Percentiles rank a stretch among this genome's conserved stretches.
These are phyloP conservation scores for Timandra comae DNA, from an alignment of 2,888 invertebrate genomes.

Conservation along the genomic window DNA sequence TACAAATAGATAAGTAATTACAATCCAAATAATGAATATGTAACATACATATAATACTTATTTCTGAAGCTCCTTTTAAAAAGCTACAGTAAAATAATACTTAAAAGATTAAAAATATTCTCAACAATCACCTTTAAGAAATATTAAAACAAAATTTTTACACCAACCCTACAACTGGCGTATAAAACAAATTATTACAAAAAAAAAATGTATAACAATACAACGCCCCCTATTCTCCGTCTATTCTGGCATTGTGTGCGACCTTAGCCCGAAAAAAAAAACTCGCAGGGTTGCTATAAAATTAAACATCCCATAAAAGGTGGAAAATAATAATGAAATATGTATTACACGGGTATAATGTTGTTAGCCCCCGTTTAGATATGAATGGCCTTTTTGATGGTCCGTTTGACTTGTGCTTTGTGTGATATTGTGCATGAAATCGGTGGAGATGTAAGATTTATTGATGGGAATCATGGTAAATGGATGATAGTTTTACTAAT, in stretches of 20 bases:
- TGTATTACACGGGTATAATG: slow-evolving; percentile 76
- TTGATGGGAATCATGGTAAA: slow-evolving; percentile 38
- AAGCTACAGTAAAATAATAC: no score
- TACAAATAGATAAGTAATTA: no score
- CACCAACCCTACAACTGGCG: slow-evolving; percentile 35
- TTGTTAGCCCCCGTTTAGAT: slow-evolving; percentile 66
- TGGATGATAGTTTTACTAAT: slow-evolving; percentile 54
- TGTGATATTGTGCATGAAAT: slow-evolving; percentile 69
- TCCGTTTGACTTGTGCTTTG: slow-evolving; percentile 68
- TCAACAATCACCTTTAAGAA: no score
- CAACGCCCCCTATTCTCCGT: slow-evolving; percentile 68
- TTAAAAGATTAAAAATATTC: neutral
- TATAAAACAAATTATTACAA: slow-evolving; percentile 35
- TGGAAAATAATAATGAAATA: slow-evolving; percentile 73
- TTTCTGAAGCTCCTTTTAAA: no score
- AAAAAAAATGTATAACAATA: slow-evolving; percentile 68
- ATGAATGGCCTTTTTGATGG: slow-evolving; percentile 56
- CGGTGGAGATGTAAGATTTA: slow-evolving; percentile 59
- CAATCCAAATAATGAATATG: no score
- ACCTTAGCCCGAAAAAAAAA: slow-evolving; percentile 41
- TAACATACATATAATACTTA: no score
- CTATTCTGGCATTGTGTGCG: slow-evolving; percentile 49
- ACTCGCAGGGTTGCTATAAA: slow-evolving; percentile 66
- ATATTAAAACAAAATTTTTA: slow-evolving; percentile 5
- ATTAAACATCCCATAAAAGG: slow-evolving; percentile 69